A percentile compares a stretch with the other conserved stretches of the same genome.
These are phyloP conservation scores for Ctenopoma multispine DNA, from an alignment of 2,797 vertebrate species.

Conservation along the genomic window DNA sequence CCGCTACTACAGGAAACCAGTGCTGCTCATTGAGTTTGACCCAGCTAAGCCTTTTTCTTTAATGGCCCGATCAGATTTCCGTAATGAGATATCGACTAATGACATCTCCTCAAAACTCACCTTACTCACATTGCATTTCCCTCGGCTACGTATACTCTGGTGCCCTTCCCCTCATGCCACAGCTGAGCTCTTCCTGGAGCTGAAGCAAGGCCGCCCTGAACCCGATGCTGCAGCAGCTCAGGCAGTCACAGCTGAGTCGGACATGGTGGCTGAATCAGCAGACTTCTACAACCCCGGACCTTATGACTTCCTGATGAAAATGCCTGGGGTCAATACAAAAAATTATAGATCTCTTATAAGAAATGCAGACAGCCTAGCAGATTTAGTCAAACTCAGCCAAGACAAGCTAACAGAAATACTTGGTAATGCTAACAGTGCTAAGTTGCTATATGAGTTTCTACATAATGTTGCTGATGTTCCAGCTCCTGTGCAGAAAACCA, in stretches of 20 bases:
- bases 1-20: constrained; percentile 91
- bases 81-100: constrained; percentile 90
- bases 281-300: constrained; percentile 93
- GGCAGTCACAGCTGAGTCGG: constrained; percentile 91
- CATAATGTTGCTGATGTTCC: constrained; percentile 82
- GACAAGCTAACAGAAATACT: constrained; percentile 86
- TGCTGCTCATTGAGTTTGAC: constrained; percentile 96
- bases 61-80: constrained; percentile 85
- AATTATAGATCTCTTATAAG: constrained; percentile 89
- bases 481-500: constrained; percentile 69
- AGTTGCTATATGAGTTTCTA: constrained; percentile 91
- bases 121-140: constrained; percentile 95
- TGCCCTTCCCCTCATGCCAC: constrained; percentile 94
- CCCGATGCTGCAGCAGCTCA: constrained; percentile 87
- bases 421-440: constrained; percentile 84
- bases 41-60: constrained; percentile 93
- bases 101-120: constrained; percentile 94
- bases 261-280: constrained; percentile 86
- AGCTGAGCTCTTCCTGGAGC: constrained; percentile 92
- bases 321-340: constrained; percentile 94
- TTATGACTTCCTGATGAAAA: constrained; percentile 94
- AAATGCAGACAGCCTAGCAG: constrained; percentile 87
- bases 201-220: constrained; percentile 89
- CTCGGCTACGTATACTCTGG: constrained; percentile 94
- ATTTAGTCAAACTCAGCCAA: constrained; percentile 86